Conservation (phyloP, 2,113 vertebrate species). For the Microcebus tavaratra region DNA sequence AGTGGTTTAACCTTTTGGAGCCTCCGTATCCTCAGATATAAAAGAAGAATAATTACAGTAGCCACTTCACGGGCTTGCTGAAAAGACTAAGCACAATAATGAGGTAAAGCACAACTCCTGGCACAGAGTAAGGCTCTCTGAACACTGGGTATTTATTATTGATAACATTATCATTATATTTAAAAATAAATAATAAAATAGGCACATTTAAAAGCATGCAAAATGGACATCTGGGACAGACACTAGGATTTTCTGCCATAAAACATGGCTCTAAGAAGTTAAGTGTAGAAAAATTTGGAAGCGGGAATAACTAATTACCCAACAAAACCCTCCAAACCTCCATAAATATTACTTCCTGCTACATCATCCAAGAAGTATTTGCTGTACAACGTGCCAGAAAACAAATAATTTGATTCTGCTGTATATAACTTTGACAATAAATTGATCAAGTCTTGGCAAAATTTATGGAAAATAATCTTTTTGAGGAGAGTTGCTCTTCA, state of each 20-base stretch:
- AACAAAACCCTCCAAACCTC: background rate
- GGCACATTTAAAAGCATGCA: background rate
- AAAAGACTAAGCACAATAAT: background rate
- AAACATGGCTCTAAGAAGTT: background rate
- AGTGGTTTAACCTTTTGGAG: background rate
- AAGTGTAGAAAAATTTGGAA: background rate
- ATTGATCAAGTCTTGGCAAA: background rate
- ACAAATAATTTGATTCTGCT: background rate
- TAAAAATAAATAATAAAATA: background rate
- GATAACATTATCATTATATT: background rate
- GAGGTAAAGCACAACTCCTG: background rate
- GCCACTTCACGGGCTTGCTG: background rate
- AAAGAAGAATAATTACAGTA: background rate
- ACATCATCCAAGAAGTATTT: background rate
- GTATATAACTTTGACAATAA: background rate
- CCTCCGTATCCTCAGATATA: background rate
- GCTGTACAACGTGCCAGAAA: background rate
- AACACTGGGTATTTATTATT: background rate
- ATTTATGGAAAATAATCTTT: background rate
- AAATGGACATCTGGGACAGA: background rate
- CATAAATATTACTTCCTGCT: background rate
- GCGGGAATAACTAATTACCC: background rate
- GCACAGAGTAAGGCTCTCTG: background rate
- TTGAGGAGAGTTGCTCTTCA: background rate
- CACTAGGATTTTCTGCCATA: background rate